Conservation (phyloP, 2,113 vertebrate species). For the Meriones unguiculatus region DNA sequence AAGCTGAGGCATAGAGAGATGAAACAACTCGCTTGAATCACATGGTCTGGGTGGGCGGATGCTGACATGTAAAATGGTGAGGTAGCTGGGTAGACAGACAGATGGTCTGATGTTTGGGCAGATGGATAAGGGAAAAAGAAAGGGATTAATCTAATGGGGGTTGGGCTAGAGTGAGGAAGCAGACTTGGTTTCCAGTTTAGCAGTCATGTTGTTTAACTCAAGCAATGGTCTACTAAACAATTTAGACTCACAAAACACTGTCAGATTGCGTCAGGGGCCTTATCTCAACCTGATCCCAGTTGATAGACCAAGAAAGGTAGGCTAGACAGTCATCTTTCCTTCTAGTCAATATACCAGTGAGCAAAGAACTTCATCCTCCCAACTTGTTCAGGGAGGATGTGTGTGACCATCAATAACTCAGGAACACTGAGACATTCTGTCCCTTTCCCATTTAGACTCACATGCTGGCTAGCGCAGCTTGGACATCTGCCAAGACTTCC, state of each 20-base stretch:
- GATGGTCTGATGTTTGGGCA: neutral
- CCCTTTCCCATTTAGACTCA: neutral
- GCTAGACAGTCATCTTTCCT: neutral
- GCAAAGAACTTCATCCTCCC: neutral
- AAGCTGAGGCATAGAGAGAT: neutral
- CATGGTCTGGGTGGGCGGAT: neutral
- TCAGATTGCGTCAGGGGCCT: neutral
- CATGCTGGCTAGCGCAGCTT: neutral
- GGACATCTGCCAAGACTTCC: constrained; percentile 4
- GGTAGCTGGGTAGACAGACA: neutral
- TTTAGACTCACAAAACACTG: neutral
- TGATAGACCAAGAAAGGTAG: neutral
- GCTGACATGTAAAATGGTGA: neutral
- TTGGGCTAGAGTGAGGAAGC: neutral
- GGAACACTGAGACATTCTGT: neutral
- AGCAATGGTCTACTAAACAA: neutral
- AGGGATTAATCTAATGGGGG: neutral
- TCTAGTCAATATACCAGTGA: constrained; percentile 5
- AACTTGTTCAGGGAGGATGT: neutral
- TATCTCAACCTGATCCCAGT: neutral
- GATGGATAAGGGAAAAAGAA: neutral
- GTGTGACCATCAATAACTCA: neutral
- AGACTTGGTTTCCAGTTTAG: neutral
- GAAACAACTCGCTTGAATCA: neutral
- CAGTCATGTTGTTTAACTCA: neutral